phyloP scores from a whole-genome alignment of 2,797 vertebrate species.

The Paratrypauchen microcephalus region DNA sequence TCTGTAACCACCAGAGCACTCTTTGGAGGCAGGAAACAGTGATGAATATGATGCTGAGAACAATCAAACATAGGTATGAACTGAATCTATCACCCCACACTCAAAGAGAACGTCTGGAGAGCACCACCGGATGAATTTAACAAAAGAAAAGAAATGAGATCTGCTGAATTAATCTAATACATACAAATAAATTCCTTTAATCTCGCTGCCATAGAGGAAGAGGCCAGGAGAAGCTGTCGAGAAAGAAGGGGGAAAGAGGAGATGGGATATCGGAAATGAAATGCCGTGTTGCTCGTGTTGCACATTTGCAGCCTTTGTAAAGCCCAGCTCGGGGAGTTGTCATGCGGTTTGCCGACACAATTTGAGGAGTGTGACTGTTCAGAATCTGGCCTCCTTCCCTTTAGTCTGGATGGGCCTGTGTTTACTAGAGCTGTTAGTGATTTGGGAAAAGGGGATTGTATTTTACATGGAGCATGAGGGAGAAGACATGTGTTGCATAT shows the following conservation, averaged over 20 bases:
- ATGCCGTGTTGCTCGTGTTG: constrained; percentile 32
- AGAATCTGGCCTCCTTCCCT: constrained; percentile 27
- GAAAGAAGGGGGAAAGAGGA: constrained; percentile 32
- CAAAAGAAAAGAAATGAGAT: constrained; percentile 58
- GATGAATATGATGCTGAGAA: constrained; percentile 75
- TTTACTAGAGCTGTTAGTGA: constrained; percentile 19
- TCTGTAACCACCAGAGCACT: constrained; percentile 52
- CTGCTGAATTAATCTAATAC: constrained; percentile 66
- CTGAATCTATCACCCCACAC: constrained; percentile 69
- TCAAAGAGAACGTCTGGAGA: constrained; percentile 65
- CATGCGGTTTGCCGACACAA: constrained; percentile 35
- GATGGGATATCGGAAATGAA: constrained; percentile 39
- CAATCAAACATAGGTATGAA: constrained; percentile 72
- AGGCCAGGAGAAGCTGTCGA: constrained; percentile 54
- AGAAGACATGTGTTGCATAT: constrained; percentile 30
- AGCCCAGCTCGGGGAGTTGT: constrained; percentile 51
- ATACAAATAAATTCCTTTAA: constrained; percentile 74
- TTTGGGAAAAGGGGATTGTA: constrained; percentile 18
- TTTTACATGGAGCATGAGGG: constrained; percentile 23
- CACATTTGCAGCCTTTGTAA: constrained; percentile 48
- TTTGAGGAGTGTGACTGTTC: constrained; percentile 49
- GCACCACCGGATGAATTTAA: constrained; percentile 61
- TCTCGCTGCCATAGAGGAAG: constrained; percentile 67
- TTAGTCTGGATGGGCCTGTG: constrained; percentile 4
- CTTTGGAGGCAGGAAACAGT: constrained; percentile 51